phyloP scores from a whole-genome alignment of 2,113 vertebrate species.

The Macroglossus sobrinus region DNA sequence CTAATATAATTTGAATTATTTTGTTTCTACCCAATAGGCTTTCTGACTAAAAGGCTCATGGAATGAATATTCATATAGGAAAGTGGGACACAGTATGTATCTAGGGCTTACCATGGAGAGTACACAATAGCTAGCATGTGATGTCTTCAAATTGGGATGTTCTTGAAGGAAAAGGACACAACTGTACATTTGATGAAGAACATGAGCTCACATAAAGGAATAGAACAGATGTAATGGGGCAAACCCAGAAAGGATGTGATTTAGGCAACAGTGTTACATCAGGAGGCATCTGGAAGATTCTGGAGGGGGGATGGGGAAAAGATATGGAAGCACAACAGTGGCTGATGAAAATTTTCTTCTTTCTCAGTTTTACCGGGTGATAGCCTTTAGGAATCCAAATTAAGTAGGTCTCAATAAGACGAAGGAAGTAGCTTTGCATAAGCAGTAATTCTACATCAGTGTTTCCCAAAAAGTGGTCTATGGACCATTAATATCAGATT shows the following conservation, averaged over 20 bases:
- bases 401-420: neutral
- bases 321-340: neutral
- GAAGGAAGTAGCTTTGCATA: neutral
- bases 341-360: neutral
- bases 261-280: neutral
- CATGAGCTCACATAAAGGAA: neutral
- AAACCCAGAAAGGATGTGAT: neutral
- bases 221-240: neutral
- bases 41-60: neutral
- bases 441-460: neutral
- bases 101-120: no score
- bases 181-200: neutral
- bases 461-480: neutral
- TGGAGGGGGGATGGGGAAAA: neutral
- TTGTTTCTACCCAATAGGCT: neutral
- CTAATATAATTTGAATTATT: neutral
- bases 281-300: neutral
- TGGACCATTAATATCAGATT: neutral
- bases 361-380: neutral
- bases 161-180: neutral
- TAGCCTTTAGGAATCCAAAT: neutral
- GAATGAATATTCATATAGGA: neutral
- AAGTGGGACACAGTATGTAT: neutral
- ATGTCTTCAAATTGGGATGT: neutral
- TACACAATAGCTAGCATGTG: neutral